Evolutionary conservation across 2,797 vertebrate species (phyloP).

Genomic region (Poecilia wingei): DNA sequence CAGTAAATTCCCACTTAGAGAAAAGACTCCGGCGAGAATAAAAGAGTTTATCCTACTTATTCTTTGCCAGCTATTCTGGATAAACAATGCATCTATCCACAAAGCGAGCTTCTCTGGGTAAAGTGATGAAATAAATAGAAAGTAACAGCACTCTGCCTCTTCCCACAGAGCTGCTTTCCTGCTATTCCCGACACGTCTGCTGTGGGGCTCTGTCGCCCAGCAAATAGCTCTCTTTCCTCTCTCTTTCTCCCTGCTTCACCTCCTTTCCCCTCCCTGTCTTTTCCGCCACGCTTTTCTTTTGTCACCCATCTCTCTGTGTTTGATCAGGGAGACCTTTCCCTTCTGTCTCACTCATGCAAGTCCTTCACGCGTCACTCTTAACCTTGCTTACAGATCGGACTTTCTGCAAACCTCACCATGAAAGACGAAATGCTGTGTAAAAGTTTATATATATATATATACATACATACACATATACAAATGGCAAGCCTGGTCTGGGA

Average conservation of each 20-base stretch:
- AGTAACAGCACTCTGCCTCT: constrained; percentile 16
- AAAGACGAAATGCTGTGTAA: constrained; percentile 32
- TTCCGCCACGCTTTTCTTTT: constrained; percentile 60
- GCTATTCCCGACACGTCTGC: constrained; percentile 80
- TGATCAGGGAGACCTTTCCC: constrained; percentile 56
- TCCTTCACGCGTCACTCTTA: constrained; percentile 61
- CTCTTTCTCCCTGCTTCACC: constrained; percentile 40
- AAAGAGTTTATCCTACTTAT: constrained; percentile 22
- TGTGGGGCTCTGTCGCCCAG: constrained; percentile 84
- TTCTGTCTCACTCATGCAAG: constrained; percentile 36
- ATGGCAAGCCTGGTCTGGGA: constrained; percentile 20
- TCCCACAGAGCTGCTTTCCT: constrained; percentile 48
- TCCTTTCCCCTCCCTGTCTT: constrained; percentile 33
- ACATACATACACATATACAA: neutral
- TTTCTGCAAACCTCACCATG: constrained; percentile 32
- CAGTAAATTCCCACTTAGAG: constrained; percentile 12
- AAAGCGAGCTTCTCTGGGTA: constrained; percentile 5
- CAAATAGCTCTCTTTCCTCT: constrained; percentile 68
- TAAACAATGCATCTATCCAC: constrained; percentile 12
- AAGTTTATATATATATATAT: too few species aligned
- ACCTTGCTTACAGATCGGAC: constrained; percentile 45
- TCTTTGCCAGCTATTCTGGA: constrained; percentile 17
- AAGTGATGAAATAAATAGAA: constrained; percentile 32
- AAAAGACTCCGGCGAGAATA: constrained; percentile 1
- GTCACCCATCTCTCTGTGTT: constrained; percentile 54